Base-by-base conservation (phyloP, 2,113 vertebrate genomes). In the Aegotheles bennettii region DNA sequence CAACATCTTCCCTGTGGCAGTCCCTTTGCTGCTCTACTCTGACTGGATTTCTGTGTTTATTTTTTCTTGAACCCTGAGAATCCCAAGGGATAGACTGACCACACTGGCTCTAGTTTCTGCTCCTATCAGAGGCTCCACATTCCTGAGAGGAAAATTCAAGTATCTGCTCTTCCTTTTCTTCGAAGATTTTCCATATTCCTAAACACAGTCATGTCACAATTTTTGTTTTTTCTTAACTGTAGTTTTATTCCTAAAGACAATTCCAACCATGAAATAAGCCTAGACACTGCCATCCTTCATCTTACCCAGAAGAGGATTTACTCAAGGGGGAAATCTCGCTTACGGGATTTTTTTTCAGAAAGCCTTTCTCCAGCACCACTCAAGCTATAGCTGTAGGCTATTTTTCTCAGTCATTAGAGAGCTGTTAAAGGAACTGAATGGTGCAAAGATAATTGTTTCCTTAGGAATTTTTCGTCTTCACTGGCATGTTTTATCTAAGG, bases 401-500 rank as follows among this genome's bases (percentile, higher is more conserved):
- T 85, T 94, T 76, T 67, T 88, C 70, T 93, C 57, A 80, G 18
- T 76, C 79, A 76, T 83, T 90, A 86, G 24, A 56, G 59, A 90
- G 59, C 20, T 88, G 75, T 73, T 95, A 89, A 88, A 94, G 53
- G 50, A 94, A 90, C 67, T n/a, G 61, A 92, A 54, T 69, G 53
- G 50, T 80, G 68, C 48, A 95, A 92, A 94, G 94, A 84, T 89
- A 95, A 93, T 76, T 88, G 53, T 86, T 92, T 95, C 86, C 84
- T 90, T 68, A 90, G 86, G 83, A 92, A 73, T 65, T 90, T 94
- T 95, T 86, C 59, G 36, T 93, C 75, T 85, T 87, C 26, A 31
- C 11, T 76, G 20, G 65, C 35, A 26, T 67, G 60, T 51, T 94
- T 89, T 77, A 78, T 57, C 43, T 73, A 26, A 76, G 40, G 67